Conservation (phyloP, 2,113 vertebrate genomes). For the Antechinus flavipes region DNA sequence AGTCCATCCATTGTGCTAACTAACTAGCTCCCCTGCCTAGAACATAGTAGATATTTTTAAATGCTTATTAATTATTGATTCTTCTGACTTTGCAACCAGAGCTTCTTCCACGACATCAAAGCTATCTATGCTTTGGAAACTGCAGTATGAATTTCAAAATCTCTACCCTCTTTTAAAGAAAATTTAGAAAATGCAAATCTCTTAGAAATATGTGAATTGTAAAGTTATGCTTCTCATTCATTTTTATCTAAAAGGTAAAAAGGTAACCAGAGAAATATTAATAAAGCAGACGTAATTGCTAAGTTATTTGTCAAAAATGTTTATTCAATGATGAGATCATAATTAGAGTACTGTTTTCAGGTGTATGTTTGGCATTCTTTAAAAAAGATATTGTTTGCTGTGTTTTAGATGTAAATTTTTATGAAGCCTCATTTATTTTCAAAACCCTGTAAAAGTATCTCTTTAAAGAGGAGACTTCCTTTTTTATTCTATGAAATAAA, state of each 20-base stretch:
- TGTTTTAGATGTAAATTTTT: slow-evolving; percentile 13
- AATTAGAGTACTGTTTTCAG: slow-evolving; percentile 32
- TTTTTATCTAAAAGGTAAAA: slow-evolving; percentile 40
- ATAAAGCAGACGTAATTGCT: slow-evolving; percentile 14
- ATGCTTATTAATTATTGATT: background rate
- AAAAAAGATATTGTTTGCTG: slow-evolving; percentile 14
- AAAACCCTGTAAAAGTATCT: slow-evolving; percentile 17
- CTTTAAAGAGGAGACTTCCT: background rate
- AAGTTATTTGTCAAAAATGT: slow-evolving; percentile 36
- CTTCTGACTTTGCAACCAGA: background rate
- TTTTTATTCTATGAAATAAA: slow-evolving; percentile 22
- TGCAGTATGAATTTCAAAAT: background rate
- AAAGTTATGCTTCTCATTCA: slow-evolving; percentile 2
- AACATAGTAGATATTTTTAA: background rate
- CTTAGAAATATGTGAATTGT: slow-evolving; percentile 33
- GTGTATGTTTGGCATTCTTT: slow-evolving; percentile 7
- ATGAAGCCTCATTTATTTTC: slow-evolving; percentile 30
- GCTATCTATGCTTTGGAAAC: background rate
- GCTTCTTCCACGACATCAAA: background rate
- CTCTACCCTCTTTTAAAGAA: slow-evolving; percentile 5
- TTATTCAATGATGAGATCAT: slow-evolving; percentile 37
- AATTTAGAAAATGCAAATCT: slow-evolving; percentile 24
- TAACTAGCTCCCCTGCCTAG: background rate
- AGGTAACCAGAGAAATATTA: slow-evolving; percentile 3
- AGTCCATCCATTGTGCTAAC: background rate